phyloP scores from a whole-genome alignment of 2,113 vertebrate species.

The Craseonycteris thonglongyai region DNA sequence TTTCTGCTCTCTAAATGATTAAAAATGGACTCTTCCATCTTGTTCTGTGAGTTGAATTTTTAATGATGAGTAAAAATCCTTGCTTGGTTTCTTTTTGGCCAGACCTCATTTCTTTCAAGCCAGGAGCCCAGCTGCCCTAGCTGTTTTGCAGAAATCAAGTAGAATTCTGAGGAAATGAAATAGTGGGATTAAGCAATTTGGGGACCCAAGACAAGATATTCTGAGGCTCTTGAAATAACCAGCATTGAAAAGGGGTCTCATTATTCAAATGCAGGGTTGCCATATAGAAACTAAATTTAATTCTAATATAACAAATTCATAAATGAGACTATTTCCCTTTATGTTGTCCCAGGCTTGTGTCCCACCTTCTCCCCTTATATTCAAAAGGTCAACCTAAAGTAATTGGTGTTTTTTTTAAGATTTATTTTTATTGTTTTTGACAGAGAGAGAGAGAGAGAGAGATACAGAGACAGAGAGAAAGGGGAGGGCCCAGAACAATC shows the following conservation, averaged over 20 bases:
- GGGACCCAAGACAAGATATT: constrained; percentile 40
- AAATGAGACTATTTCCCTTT: constrained; percentile 11
- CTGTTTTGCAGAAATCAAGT: constrained; percentile 53
- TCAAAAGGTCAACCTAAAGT: constrained; percentile 5
- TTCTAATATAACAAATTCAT: constrained; percentile 8
- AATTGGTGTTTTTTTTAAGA: too few species aligned
- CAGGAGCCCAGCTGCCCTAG: constrained; percentile 38
- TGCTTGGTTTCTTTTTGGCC: constrained; percentile 37
- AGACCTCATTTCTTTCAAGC: constrained; percentile 46
- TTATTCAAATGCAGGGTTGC: constrained; percentile 14
- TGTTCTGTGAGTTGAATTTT: constrained; percentile 42
- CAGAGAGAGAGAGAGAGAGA: too few species aligned
- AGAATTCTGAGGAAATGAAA: constrained; percentile 54
- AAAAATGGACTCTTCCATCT: constrained; percentile 35
- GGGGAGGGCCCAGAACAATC: too few species aligned
- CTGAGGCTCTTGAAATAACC: constrained; percentile 46
- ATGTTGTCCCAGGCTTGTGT: neutral
- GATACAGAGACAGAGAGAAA: too few species aligned
- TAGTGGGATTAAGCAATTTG: constrained; percentile 43
- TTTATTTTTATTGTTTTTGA: too few species aligned
- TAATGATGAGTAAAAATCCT: constrained; percentile 46
- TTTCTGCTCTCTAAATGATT: constrained; percentile 39
- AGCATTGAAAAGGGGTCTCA: neutral
- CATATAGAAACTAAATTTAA: constrained; percentile 44
- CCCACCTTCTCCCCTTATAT: neutral